These are phyloP conservation scores for Cyrtonyx montezumae DNA, from an alignment of 2,113 vertebrate species.

Conservation along the genomic window DNA sequence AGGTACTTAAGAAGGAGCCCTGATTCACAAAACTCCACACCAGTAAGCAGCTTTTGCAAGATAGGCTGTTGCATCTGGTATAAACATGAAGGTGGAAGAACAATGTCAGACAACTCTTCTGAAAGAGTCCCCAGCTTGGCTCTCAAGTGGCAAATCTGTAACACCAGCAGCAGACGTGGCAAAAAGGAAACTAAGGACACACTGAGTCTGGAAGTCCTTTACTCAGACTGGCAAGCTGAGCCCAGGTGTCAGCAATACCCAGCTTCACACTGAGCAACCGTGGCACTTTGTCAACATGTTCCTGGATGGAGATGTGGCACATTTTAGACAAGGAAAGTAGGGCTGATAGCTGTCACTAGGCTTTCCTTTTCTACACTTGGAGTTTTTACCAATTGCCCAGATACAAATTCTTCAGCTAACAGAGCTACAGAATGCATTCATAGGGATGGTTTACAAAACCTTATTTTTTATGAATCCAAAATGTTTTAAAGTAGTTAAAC, in stretches of 20 bases:
- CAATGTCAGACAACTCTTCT: not conserved
- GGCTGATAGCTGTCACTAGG: not conserved
- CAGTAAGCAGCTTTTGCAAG: not conserved
- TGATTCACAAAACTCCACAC: not conserved
- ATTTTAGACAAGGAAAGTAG: not conserved
- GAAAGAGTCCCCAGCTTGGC: not conserved
- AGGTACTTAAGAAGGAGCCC: not conserved
- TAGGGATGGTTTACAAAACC: not conserved
- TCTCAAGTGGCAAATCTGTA: not conserved
- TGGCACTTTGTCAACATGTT: not conserved
- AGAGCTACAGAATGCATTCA: not conserved
- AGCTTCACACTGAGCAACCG: not conserved
- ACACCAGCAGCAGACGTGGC: not conserved
- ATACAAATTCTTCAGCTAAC: not conserved
- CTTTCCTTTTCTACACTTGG: not conserved
- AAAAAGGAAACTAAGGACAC: not conserved
- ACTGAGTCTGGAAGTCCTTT: not conserved
- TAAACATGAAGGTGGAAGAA: not conserved
- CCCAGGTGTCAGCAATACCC: not conserved
- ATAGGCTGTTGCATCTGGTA: not conserved
- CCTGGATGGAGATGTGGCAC: not conserved
- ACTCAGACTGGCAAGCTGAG: not conserved
- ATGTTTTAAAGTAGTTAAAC: not conserved
- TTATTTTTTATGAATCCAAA: not conserved
- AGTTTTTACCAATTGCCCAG: not conserved